Evolutionary conservation across 2,113 vertebrate species (phyloP), one percentile per base, ranked within the genome.

Genomic region (Pleuronectes platessa): DNA sequence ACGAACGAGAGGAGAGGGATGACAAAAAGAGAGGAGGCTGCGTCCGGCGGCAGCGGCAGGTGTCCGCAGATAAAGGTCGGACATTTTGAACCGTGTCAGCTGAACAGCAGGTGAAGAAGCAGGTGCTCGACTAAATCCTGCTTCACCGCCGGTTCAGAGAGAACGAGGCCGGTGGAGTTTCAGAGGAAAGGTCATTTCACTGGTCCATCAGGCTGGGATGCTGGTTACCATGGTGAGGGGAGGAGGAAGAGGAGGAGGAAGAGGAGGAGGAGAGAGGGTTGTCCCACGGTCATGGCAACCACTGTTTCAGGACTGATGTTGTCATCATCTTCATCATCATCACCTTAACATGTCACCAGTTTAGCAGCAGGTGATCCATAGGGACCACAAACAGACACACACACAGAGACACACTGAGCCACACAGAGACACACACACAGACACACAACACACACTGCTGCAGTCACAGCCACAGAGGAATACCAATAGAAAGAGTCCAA

Each of bases 391-490:
- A 63, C 69, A 64, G 49, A 63, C 69, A 55, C 51, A 63, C 81
- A 61, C 70, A 70, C 85, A 73, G 68, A 71, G 76, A 80, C 76
- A 66, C 74, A 69, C 66, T 68, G 76, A 83, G 76, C 2, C 24
- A 24, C 24, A 24, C 24, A 2, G 24, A 78, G 68, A 68, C 59
- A 67, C 40, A 62, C 63, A 73, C 71, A 54, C 61, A 71, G 37
- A 51, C 69, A 63, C 55, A 62, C 65, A 53, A 83, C 79, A 80
- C 70, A 68, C 59, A 67, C 40, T 82, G 80, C 86, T 88, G 88
- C 89, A 92, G 82, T 79, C 86, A 81, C 49, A 71, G 72, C 78
- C 89, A 81, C 81, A 79, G 84, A 89, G 89, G 90, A 88, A 89
- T 86, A 87, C 82, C 84, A 92, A 89, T 86, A 66, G 82, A 76